phyloP scores from a whole-genome alignment of 2,113 vertebrate species.

The Antechinus stuartii region DNA sequence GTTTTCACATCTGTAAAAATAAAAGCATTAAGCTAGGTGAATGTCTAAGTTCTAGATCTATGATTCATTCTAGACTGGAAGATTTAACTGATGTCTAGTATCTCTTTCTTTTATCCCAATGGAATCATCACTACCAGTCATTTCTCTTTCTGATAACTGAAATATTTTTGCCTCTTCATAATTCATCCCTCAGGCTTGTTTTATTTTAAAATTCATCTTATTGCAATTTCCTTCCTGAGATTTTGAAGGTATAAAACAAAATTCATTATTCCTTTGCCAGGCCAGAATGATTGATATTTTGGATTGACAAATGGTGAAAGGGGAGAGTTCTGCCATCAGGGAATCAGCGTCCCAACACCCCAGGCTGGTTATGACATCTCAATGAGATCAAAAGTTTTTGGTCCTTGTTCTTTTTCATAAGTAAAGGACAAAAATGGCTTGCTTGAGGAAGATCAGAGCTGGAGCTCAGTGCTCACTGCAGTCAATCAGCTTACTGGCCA shows the following conservation, averaged over 20 bases:
- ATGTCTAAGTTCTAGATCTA: neutral
- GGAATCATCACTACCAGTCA: slow-evolving; percentile 25
- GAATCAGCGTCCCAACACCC: slow-evolving; percentile 41
- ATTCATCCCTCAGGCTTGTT: slow-evolving; percentile 46
- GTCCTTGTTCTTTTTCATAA: neutral
- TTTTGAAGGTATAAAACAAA: slow-evolving; percentile 50
- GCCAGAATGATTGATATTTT: slow-evolving; percentile 23
- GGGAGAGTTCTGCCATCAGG: slow-evolving; percentile 24
- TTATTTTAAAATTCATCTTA: slow-evolving; percentile 55
- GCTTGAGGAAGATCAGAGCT: neutral
- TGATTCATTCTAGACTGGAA: neutral
- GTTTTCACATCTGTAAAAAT: neutral
- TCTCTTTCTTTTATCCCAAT: slow-evolving; percentile 34
- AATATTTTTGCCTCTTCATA: slow-evolving; percentile 55
- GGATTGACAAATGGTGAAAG: slow-evolving; percentile 8
- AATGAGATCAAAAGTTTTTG: neutral
- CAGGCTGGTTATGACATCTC: neutral
- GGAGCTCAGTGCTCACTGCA: neutral
- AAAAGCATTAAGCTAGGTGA: neutral
- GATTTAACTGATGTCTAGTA: slow-evolving; percentile 26
- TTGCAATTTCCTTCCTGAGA: slow-evolving; percentile 33
- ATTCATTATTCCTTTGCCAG: slow-evolving; percentile 35
- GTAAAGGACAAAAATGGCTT: neutral
- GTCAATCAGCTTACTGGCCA: neutral
- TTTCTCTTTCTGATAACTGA: slow-evolving; percentile 49